Conservation (phyloP, 2,888 invertebrate species). For the Pollenia angustigena region DNA sequence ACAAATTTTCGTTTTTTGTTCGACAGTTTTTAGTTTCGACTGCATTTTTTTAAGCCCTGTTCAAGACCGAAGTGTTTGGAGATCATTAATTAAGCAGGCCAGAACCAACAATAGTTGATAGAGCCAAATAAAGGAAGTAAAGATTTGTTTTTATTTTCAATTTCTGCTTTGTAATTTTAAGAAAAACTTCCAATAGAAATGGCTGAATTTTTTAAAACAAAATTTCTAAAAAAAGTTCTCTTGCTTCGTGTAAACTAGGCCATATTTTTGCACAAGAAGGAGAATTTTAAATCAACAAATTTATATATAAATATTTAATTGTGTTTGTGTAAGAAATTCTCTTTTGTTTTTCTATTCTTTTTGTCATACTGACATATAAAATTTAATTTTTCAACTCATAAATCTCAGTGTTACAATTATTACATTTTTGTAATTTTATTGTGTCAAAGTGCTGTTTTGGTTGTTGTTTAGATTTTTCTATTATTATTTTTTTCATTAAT, state of each 20-base stretch:
- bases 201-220: too few species aligned
- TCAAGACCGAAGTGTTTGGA: too few species aligned
- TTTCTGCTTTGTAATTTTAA: too few species aligned
- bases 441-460: background rate
- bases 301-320: background rate
- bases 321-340: constrained; percentile 6
- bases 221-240: too few species aligned
- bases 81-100: too few species aligned
- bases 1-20: too few species aligned
- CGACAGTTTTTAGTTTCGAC: too few species aligned
- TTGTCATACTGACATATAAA: constrained; percentile 24
- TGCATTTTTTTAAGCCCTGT: too few species aligned
- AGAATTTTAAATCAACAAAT: background rate
- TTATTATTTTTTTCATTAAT: background rate
- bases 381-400: constrained; percentile 72
- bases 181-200: too few species aligned
- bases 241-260: background rate
- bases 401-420: constrained; percentile 67
- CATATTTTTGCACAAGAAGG: background rate
- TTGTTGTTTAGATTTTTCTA: constrained; percentile 2
- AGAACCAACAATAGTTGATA: too few species aligned
- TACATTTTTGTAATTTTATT: constrained; percentile 57
- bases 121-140: too few species aligned
- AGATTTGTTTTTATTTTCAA: too few species aligned
- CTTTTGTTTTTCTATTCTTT: background rate